Conservation (phyloP, 2,797 vertebrate species). For the Poecilia wingei region DNA sequence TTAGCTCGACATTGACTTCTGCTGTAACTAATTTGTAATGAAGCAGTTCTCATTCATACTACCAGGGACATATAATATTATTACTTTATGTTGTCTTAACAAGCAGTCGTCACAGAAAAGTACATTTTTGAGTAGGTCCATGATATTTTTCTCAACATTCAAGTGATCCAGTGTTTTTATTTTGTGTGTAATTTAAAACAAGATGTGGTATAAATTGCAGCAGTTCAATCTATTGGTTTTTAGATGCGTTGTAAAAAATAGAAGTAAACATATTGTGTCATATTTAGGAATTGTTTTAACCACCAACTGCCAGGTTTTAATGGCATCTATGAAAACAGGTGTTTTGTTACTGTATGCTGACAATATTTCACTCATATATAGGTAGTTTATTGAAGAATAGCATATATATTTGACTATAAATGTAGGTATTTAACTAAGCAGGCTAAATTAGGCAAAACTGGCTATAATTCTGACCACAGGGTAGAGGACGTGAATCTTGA, state of each 20-base stretch:
- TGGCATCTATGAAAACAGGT: background rate
- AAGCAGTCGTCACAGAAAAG: background rate
- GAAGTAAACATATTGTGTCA: background rate
- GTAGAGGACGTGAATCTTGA: background rate
- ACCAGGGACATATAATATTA: background rate
- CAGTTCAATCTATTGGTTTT: background rate
- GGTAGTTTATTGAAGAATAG: background rate
- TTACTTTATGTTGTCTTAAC: background rate
- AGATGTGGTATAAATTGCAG: background rate
- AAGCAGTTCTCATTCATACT: background rate
- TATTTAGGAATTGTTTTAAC: background rate
- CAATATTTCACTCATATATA: background rate
- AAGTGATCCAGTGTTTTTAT: background rate
- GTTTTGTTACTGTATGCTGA: background rate
- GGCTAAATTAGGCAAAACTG: background rate
- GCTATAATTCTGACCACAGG: background rate
- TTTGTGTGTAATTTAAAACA: background rate
- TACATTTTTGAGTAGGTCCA: background rate
- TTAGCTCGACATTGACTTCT: conserved; percentile 13
- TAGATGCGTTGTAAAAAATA: background rate
- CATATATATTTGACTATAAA: background rate
- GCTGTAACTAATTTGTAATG: conserved; percentile 28
- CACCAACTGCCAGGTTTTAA: background rate
- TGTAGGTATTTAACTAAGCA: background rate
- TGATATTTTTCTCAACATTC: background rate